Evolutionary conservation across 2,797 vertebrate genomes (phyloP).

Genomic region (Pteronotus mesoamericanus): DNA sequence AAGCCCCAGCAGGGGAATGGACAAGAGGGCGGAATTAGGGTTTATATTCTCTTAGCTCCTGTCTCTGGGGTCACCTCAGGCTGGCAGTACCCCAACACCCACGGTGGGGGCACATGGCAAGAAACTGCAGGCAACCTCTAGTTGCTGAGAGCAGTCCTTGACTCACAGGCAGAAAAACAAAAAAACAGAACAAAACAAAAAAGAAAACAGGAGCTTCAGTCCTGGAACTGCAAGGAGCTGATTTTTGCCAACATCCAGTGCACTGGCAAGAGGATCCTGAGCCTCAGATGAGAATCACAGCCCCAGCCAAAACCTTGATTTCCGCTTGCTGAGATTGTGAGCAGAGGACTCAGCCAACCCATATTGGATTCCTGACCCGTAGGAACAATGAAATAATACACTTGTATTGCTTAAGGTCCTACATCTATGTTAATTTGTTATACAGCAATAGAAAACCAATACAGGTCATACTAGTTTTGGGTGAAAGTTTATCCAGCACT

Average conservation of each 20-base stretch:
- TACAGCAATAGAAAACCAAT: neutral
- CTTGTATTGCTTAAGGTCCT: neutral
- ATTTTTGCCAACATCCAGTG: neutral
- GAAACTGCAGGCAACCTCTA: neutral
- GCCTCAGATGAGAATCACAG: neutral
- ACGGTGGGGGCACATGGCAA: neutral
- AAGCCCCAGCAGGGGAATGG: neutral
- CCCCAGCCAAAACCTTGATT: neutral
- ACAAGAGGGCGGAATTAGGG: neutral
- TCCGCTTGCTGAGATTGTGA: neutral
- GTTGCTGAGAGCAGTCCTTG: neutral
- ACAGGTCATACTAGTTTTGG: neutral
- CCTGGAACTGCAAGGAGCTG: neutral
- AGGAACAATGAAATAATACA: neutral
- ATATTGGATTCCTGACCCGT: neutral
- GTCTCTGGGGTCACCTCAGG: neutral
- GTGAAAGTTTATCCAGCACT: neutral
- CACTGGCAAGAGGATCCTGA: neutral
- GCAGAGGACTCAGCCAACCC: neutral
- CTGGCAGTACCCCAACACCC: neutral
- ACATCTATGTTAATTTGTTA: neutral
- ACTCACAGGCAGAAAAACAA: no score
- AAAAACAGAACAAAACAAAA: no score
- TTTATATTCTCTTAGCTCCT: neutral
- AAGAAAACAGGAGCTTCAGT: neutral